A percentile compares a stretch with the other conserved stretches of the same genome.
phyloP scores from a whole-genome alignment of 1,140 invertebrate genomes.

The Drosophila novamexicana region DNA sequence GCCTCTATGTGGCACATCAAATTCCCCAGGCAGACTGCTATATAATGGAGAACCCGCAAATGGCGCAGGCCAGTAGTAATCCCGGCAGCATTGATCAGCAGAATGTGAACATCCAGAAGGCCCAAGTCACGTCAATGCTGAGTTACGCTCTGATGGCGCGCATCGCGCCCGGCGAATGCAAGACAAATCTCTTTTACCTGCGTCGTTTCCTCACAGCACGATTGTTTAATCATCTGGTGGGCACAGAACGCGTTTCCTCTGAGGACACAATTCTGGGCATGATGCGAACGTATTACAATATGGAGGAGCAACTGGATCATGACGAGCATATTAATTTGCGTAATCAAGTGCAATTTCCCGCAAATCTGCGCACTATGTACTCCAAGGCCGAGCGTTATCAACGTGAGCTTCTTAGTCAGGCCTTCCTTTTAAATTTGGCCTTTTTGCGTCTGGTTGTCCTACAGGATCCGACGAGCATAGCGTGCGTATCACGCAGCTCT shows the following conservation, averaged over 20 bases:
- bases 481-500: conserved; percentile 41
- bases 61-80: conserved; percentile 69
- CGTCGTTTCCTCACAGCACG: conserved; percentile 70
- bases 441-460: conserved; percentile 73
- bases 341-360: conserved; percentile 61
- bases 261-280: conserved; percentile 67
- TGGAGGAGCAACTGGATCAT: conserved; percentile 22
- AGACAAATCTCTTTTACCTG: conserved; percentile 65
- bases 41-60: conserved; percentile 76
- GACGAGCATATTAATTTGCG: conserved; percentile 5
- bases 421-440: conserved; percentile 70
- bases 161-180: conserved; percentile 11
- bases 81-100: conserved; percentile 78
- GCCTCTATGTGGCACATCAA: conserved; percentile 66
- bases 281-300: conserved; percentile 62
- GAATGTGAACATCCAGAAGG: conserved; percentile 80
- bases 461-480: conserved; percentile 59
- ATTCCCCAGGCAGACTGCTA: conserved; percentile 79
- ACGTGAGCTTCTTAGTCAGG: conserved; percentile 72
- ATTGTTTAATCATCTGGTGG: conserved; percentile 74
- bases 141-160: conserved; percentile 65
- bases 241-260: conserved; percentile 73
- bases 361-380: conserved; percentile 49
- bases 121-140: conserved; percentile 70
- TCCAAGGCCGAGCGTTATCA: conserved; percentile 60